Base-by-base conservation (phyloP, 2,113 vertebrate genomes). In the Acrocephalus arundinaceus region DNA sequence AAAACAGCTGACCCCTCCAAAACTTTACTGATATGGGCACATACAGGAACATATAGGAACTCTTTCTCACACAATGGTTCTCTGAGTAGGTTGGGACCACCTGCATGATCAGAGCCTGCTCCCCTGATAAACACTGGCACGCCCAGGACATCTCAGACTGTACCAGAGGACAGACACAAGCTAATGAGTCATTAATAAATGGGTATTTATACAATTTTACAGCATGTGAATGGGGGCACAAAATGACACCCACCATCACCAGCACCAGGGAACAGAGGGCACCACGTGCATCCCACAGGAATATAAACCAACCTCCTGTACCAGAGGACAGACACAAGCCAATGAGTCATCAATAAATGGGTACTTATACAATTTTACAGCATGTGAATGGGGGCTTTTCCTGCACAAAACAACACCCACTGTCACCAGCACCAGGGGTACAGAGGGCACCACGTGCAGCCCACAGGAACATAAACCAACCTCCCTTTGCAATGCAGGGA, bases 381-480 rank as follows among this genome's bases (percentile, higher is more conserved):
- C 16, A 8, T 0, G 3, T 10, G 31, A 77, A 37, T 1, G 4
- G 37, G 39, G 31, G 22, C 35, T 35, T 35, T 35, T 35, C 35
- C 35, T 35, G 35, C 39, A 58, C 12, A 58, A 80, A 63, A 31
- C 3, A 4, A 43, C 72, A 62, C 17, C 19, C 25, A 4, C 46
- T 41, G 68, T 27, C 77, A 74, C 24, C 65, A 62, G 24, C 57
- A 58, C 24, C 73, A 22, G 13, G 11, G 59, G 70, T 33, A 61
- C 0, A 1, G 30, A 74, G 45, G 18, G 48, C 45, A 91, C 43
- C 28, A 37, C 0, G 0, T 27, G 51, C 1, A 3, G 6, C 51
- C 61, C 9, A 2, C 21, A 25, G 77, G 67, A 61, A 59, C 1
- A 18, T 2, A 58, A 82, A 79, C 22, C 62, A 55, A 35, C 21